These are phyloP conservation scores for Elgaria multicarinata DNA, from an alignment of 2,113 vertebrate species.

Conservation along the genomic window DNA sequence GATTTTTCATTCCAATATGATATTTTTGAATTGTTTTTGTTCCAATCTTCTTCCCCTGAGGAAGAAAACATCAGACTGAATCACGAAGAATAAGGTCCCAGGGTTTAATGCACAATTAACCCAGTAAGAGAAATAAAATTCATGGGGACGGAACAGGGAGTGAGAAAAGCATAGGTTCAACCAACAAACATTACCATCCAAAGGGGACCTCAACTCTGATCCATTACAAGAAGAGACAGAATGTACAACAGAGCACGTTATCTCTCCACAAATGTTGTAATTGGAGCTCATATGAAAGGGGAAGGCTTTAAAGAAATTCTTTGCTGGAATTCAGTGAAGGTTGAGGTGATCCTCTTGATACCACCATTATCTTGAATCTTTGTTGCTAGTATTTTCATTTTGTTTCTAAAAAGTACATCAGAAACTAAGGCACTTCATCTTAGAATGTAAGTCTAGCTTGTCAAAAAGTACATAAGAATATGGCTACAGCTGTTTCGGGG, in stretches of 20 bases:
- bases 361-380: neutral
- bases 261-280: neutral
- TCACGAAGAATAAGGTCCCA: neutral
- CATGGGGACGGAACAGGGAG: neutral
- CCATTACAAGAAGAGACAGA: neutral
- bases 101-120: neutral
- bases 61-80: neutral
- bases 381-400: neutral
- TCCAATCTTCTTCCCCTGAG: neutral
- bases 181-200: neutral
- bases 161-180: neutral
- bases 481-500: neutral
- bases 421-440: fast-evolving
- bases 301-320: neutral
- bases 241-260: neutral
- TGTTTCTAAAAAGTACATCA: neutral
- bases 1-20: neutral
- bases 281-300: neutral
- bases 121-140: neutral
- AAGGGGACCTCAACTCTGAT: neutral
- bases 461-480: neutral
- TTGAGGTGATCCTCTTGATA: neutral
- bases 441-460: neutral
- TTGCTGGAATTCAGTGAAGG: neutral
- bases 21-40: neutral